Base-by-base conservation (phyloP, 2,113 vertebrate genomes). In the Anthoscopus minutus region DNA sequence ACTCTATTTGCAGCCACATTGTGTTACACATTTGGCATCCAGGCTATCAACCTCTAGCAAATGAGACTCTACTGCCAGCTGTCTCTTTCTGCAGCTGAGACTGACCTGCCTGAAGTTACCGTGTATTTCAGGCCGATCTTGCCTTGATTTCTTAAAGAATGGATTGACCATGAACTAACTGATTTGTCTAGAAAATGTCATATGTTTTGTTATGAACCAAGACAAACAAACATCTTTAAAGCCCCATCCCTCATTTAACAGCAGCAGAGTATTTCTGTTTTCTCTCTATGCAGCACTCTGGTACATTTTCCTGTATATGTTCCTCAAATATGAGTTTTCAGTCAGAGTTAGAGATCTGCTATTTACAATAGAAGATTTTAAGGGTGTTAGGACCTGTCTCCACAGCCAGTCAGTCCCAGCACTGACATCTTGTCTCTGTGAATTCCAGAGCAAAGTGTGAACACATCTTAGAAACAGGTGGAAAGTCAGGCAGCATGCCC, bases 391-490 rank as follows among this genome's bases (percentile, higher is more conserved):
- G 73, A 44, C 9, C 7, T 21, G 25, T 78, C 25, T 8, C 38
- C 20, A 2, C 25, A 77, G 24, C 13, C 0, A 6, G 22, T 66
- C 0, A 0, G n/a, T 73, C 47, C 37, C 51, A 72, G 21, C 21
- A 73, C 18, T 1, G 4, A 25, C 14, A 44, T 40, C 22, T 37
- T 23, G 11, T 38, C 47, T 88, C 65, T 81, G 11, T 19, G 30
- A 61, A 86, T 85, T 82, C 53, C 76, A 80, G 42, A 0, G 0
- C 24, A 44, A 70, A 87, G 50, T 1, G 2, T 35, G 25, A 81
- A 65, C 11, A 15, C 16, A 42, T 70, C 35, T 20, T 48, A 74
- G 56, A 81, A 93, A 88, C 2, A 81, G 15, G 17, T 81, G 67
- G 33, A 30, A 91, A 86, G 33, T 62, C 64, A 69, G 47, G 54